Conservation (phyloP, 2,113 vertebrate species). For the Carassius carassius region DNA sequence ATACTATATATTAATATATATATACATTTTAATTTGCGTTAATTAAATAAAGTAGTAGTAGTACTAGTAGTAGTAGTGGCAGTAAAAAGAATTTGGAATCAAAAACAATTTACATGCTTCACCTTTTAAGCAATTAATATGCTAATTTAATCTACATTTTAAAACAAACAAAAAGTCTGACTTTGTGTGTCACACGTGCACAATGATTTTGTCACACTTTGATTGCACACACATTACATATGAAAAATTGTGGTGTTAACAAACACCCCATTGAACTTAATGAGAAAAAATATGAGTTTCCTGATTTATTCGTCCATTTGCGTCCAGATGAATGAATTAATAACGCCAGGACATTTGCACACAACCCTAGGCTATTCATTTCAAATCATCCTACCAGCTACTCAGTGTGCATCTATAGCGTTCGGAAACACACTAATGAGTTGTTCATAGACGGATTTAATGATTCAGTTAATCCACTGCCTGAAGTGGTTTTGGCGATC, state of each 20-base stretch:
- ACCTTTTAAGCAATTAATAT: not conserved
- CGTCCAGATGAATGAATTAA: not conserved
- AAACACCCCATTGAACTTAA: not conserved
- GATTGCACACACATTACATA: not conserved
- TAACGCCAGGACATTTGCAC: not conserved
- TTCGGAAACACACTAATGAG: not conserved
- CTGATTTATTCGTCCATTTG: slow-evolving; percentile 7
- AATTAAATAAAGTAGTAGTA: no score
- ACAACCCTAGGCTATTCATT: not conserved
- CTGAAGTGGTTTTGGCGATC: not conserved
- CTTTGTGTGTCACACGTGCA: not conserved
- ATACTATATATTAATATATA: no score
- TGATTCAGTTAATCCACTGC: not conserved
- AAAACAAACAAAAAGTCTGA: not conserved
- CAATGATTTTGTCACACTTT: not conserved
- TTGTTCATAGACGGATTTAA: not conserved
- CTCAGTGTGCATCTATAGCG: not conserved
- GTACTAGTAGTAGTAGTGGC: not conserved
- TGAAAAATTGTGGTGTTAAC: not conserved
- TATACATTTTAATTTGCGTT: no score
- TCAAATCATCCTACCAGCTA: not conserved
- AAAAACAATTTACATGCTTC: not conserved
- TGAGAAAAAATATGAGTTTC: not conserved
- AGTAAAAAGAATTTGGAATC: not conserved
- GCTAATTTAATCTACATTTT: not conserved